Evolutionary conservation across 2,888 invertebrate species (phyloP).

Genomic region (Mimas tiliae): DNA sequence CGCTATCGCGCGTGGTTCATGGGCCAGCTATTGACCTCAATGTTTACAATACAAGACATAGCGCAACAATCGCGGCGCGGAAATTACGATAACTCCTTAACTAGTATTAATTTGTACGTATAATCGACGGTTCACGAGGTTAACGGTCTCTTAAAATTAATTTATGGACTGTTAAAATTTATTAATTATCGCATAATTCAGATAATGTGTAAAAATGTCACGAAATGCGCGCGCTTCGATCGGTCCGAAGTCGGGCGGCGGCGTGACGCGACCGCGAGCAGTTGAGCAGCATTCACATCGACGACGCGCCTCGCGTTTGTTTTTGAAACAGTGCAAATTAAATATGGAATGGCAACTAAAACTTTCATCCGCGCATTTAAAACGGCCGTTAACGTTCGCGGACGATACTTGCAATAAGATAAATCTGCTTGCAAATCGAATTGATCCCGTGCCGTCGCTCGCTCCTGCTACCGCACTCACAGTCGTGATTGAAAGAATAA

Average conservation of each 20-base stretch:
- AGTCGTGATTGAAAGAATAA: conserved; percentile 68
- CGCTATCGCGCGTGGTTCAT: conserved; percentile 72
- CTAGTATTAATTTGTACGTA: conserved; percentile 71
- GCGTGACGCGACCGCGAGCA: conserved; percentile 26
- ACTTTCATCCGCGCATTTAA: conserved; percentile 77
- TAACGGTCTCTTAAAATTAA: conserved; percentile 76
- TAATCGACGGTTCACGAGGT: conserved; percentile 68
- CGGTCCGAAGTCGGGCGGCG: conserved; percentile 31
- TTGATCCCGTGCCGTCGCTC: conserved; percentile 67
- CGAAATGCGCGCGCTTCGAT: conserved; percentile 30
- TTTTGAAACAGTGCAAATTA: conserved; percentile 70
- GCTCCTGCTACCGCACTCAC: conserved; percentile 54
- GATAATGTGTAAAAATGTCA: conserved; percentile 32
- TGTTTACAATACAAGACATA: conserved; percentile 66
- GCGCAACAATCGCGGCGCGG: conserved; percentile 46
- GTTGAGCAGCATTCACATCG: too few species aligned
- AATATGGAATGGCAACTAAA: conserved; percentile 71
- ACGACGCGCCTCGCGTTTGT: conserved; percentile 49
- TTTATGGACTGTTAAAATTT: conserved; percentile 55
- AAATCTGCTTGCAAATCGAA: conserved; percentile 78
- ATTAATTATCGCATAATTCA: conserved; percentile 46
- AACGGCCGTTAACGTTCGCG: conserved; percentile 70
- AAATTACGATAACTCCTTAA: conserved; percentile 60
- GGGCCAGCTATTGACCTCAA: conserved; percentile 80
- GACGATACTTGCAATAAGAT: conserved; percentile 68